Evolutionary conservation across 2,797 vertebrate genomes (phyloP).

Genomic region (Morus bassanus): DNA sequence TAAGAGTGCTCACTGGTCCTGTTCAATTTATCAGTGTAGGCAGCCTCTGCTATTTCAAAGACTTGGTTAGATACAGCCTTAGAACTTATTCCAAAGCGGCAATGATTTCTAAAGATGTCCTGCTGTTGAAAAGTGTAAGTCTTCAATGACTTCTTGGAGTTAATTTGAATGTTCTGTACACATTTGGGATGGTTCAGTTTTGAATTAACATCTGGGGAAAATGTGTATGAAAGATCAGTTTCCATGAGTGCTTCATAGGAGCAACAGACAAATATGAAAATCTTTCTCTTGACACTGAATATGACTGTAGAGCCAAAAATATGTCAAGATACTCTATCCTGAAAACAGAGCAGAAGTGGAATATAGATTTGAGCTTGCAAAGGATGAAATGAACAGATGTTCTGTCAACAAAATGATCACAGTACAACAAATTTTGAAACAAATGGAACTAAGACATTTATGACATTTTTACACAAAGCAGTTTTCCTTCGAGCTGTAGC

Average conservation of each 20-base stretch:
- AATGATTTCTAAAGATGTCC: conserved; percentile 4
- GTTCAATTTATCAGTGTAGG: neutral
- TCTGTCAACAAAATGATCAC: conserved; percentile 52
- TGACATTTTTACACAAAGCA: neutral
- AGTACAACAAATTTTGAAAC: conserved; percentile 31
- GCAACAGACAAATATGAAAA: conserved; percentile 57
- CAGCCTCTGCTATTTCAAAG: neutral
- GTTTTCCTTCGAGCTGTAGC: neutral
- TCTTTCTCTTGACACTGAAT: conserved; percentile 60
- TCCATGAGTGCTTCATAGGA: conserved; percentile 63
- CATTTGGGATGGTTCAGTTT: conserved; percentile 55
- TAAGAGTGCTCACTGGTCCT: neutral
- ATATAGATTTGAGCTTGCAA: conserved; percentile 66
- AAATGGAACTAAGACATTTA: conserved; percentile 1
- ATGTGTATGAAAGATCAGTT: conserved; percentile 53
- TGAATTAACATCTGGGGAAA: conserved; percentile 61
- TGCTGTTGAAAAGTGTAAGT: conserved; percentile 24
- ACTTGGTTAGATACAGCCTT: neutral
- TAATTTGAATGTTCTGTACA: conserved; percentile 48
- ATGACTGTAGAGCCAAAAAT: conserved; percentile 63
- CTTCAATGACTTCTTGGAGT: conserved; percentile 40
- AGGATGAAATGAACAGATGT: conserved; percentile 55
- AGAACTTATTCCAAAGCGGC: neutral
- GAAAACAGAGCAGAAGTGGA: conserved; percentile 37
- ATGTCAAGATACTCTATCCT: conserved; percentile 60